Evolutionary conservation across 1,140 invertebrate genomes (phyloP), one percentile per base, ranked within the genome.

Genomic region (Platyscapa corneri): DNA sequence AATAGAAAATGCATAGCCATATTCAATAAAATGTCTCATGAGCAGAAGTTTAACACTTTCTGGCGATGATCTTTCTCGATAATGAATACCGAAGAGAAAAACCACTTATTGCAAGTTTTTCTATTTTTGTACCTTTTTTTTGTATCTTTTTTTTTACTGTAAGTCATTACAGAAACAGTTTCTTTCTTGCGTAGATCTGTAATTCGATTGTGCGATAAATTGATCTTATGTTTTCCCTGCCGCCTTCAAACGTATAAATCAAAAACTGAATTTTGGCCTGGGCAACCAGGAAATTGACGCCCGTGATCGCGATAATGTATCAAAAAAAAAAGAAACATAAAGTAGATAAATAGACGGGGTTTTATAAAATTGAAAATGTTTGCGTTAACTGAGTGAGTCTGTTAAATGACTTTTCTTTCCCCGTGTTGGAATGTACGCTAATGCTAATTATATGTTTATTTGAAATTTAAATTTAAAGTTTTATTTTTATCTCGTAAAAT

Each of bases 201-300:
- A 60, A 74, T 82, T 82, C 42, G 81, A 82, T 82, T 81, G 65
- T 34, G 65, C 64, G n/a, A 53, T 42, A 70, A 23, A 23, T 14
- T 34, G 16, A 27, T 37, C 32, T 39, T 67, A 27, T 64, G 39
- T 60, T 53, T 53, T n/a, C 39, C 16, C 14, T 3, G 30, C 12
- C 56, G 27, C 3, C n/a, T 2, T 0, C 39, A 42, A 27, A 75
- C 32, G 65, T 72, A 86, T 86, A 86, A 86, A 86, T 86, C 85
- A 86, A 83, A 83, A 79, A 64, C 49, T 80, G 67, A 83, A 83
- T 83, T 80, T 74, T 37, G 37, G 18, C 65, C 37, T 39, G 18
- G 7, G 76, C 67, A 30, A 32, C 3, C 70, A 74, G 83, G 74
- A 88, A 86, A 87, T 87, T 79, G 87, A 81, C 81, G 72, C 74